Evolutionary conservation across 2,888 invertebrate genomes (phyloP).

Genomic region (Adela reaumurella): DNA sequence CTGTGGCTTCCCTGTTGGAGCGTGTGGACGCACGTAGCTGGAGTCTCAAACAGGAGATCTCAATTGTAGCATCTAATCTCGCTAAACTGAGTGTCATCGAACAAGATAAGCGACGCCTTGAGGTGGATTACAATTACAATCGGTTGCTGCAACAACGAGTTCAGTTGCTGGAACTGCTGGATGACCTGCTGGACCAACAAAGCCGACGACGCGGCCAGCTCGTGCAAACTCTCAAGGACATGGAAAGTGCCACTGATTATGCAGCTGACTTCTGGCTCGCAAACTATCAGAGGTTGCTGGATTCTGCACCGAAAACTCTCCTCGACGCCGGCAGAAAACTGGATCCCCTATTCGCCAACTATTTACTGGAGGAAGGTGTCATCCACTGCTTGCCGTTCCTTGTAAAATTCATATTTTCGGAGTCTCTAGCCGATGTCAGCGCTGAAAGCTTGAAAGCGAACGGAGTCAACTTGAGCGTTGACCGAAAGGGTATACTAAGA

Average conservation of each 20-base stretch:
- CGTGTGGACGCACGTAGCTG: constrained; percentile 71
- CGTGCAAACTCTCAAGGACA: constrained; percentile 63
- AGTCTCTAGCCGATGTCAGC: constrained; percentile 49
- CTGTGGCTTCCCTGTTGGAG: constrained; percentile 68
- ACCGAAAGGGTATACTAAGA: constrained; percentile 59
- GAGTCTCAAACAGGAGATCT: constrained; percentile 73
- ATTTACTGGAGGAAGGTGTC: constrained; percentile 67
- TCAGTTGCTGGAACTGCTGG: constrained; percentile 62
- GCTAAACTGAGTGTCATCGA: constrained; percentile 69
- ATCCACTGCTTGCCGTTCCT: constrained; percentile 75
- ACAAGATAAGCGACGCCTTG: constrained; percentile 65
- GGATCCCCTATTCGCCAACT: constrained; percentile 65
- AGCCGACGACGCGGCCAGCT: constrained; percentile 62
- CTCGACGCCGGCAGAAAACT: constrained; percentile 59
- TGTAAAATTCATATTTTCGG: constrained; percentile 55
- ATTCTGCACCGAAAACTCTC: constrained; percentile 67
- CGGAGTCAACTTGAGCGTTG: constrained; percentile 53
- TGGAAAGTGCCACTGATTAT: constrained; percentile 59
- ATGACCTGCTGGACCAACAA: constrained; percentile 67
- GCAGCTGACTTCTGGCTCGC: constrained; percentile 67
- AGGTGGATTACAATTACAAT: constrained; percentile 66
- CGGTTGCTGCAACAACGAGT: constrained; percentile 66
- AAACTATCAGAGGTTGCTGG: constrained; percentile 80
- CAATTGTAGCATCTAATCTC: constrained; percentile 67
- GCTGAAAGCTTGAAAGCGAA: constrained; percentile 54